Evolutionary conservation across 2,797 vertebrate species (phyloP).

Genomic region (Arnoldichthys spilopterus): DNA sequence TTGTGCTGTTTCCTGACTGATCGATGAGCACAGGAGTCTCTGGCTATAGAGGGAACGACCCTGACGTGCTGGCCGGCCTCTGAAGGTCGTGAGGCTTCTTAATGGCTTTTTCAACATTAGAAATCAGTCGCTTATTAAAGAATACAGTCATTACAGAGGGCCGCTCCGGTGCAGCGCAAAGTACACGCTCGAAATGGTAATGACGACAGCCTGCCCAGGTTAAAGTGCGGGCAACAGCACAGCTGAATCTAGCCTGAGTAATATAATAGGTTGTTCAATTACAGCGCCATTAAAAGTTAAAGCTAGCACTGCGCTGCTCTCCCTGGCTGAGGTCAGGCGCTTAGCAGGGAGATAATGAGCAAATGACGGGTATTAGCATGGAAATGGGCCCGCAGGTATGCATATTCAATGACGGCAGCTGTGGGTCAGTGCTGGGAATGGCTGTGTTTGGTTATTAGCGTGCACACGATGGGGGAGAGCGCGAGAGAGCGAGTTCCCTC

Average conservation of each 20-base stretch:
- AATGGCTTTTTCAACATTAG: slow-evolving; percentile 10
- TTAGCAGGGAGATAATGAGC: slow-evolving; percentile 63
- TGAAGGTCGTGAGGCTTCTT: not conserved
- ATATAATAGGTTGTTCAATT: slow-evolving; percentile 51
- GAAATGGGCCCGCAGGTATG: slow-evolving; percentile 63
- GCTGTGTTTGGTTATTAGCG: slow-evolving; percentile 24
- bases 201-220: slow-evolving; percentile 1
- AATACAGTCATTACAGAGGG: not conserved
- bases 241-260: slow-evolving; percentile 22
- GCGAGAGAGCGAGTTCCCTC: not conserved
- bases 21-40: not conserved
- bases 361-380: slow-evolving; percentile 72
- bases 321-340: slow-evolving; percentile 63
- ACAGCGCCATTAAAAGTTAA: slow-evolving; percentile 37
- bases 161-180: not conserved
- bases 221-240: slow-evolving; percentile 21
- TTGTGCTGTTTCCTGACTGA: not conserved
- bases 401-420: slow-evolving; percentile 59
- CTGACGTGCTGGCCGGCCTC: not conserved
- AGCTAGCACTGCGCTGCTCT: slow-evolving; percentile 36
- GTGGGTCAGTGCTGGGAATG: slow-evolving; percentile 19
- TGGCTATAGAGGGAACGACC: not conserved
- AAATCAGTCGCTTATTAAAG: slow-evolving; percentile 30
- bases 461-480: slow-evolving; percentile 4
- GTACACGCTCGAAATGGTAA: slow-evolving; percentile 17